Evolutionary conservation across 2,888 invertebrate species (phyloP), one percentile per base, ranked within the genome.

Genomic region (Ormyrus thymus): DNA sequence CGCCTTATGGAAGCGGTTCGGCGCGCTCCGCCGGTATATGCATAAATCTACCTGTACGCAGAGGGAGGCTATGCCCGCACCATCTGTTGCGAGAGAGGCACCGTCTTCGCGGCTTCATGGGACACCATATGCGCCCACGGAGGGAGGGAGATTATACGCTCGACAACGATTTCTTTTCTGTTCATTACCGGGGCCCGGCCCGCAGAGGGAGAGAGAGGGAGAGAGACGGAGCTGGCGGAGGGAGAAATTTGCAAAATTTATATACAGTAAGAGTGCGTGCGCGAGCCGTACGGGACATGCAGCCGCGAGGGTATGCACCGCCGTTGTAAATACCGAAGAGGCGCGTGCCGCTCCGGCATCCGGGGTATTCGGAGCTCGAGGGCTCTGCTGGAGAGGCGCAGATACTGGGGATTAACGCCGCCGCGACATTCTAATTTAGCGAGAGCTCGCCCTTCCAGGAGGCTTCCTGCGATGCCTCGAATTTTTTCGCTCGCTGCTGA

Each of bases 121-220:
- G 77, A 77, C 77, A 77, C 77, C 77, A 77, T 77, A 77, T 77
- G 77, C 66, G 71, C 76, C 46, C 69, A 29, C 59, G 48, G 50
- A 68, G 65, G 11, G 58, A 66, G 72, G 66, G 72, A 72, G 72
- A 76, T 75, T 68, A 61, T 76, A 76, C 64, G 56, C 62, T 64
- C 70, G 70, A 62, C 70, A 62, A 71, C 65, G 70, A 76, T 70
- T 71, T 65, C 64, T 65, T 58, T 69, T 29, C 29, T 29, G 64
- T 65, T 76, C 76, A 76, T 76, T 76, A 70, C 69, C 7, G 62
- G 46, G 10, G 7, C 64, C 8, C 7, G 65, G 15, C 29, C 29
- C 29, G 46, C 10, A 61, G 69, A 15, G 11, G 56, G 43, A 69
- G 56, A 69, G 46, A 69, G 45, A 13, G 69, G 13, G 56, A 50